Base-by-base conservation (phyloP, 2,113 vertebrate genomes). In the Equus przewalskii region DNA sequence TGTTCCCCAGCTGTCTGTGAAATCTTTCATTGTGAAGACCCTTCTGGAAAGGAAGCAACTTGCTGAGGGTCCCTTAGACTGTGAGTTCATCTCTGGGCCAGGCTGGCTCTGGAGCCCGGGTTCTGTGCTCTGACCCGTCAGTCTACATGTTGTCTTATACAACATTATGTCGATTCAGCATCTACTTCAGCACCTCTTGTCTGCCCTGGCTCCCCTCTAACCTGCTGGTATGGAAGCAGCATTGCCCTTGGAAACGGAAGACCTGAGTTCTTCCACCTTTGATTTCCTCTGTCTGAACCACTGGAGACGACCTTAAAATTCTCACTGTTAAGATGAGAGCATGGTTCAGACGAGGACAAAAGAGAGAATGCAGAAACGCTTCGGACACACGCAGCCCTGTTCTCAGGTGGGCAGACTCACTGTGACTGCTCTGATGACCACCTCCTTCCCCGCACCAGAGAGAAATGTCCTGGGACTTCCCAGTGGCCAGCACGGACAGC, bases 351-450 rank as follows among this genome's bases (percentile, higher is more conserved):
- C 10, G 85, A 94, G 19, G 90, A 26, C 51, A 49, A 41, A 44
- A 46, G 44, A 7, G 36, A 70, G 58, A 36, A 24, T 10, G 18
- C 54, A 49, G 92, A 65, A 24, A 4, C 2, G 0, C 16, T 64
- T 13, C 22, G 2, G 46, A 1, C 33, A 15, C 0, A 0, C 0
- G 15, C 9, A 46, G 4, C 30, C 21, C 64, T 54, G 22, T 28
- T 78, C 78, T 10, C 0, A 60, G 24, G 82, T 5, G 7, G 56
- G 15, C 62, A 1, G 2, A 1, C 28, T 28, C 8, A 0, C 4
- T 56, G 51, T 22, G 14, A 5, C 13, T 65, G 22, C 14, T 70
- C 26, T 14, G 9, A 58, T 3, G 24, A 78, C 73, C 11, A 0
- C 67, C 51, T 56, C 64, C 62, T 80, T 56, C 60, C 44, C n/a